These are phyloP conservation scores for Phyllotreta cruciferae DNA, from an alignment of 2,888 invertebrate species.

Conservation along the genomic window DNA sequence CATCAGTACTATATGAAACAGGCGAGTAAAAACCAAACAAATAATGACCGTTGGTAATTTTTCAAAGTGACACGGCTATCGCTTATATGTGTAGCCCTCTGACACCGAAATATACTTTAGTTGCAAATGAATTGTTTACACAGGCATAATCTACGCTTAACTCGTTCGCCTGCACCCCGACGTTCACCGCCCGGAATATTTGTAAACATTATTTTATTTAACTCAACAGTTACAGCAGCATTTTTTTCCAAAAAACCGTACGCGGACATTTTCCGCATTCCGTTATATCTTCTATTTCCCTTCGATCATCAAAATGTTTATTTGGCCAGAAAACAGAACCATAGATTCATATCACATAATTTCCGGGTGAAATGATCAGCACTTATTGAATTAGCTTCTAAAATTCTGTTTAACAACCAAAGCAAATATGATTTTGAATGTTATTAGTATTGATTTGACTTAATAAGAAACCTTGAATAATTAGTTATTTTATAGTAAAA, in stretches of 20 bases:
- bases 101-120: constrained; percentile 49
- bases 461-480: too few species aligned
- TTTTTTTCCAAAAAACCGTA: constrained; percentile 23
- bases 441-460: too few species aligned
- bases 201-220: constrained; percentile 45
- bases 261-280: constrained; percentile 1
- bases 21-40: constrained; percentile 32
- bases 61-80: constrained; percentile 48
- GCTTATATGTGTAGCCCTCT: constrained; percentile 38
- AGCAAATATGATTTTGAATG: too few species aligned
- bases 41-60: constrained; percentile 41
- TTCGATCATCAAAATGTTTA: too few species aligned
- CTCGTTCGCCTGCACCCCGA: constrained; percentile 21
- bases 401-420: too few species aligned
- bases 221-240: constrained; percentile 32
- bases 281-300: background rate
- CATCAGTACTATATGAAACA: constrained; percentile 29
- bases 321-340: too few species aligned
- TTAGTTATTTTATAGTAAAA: too few species aligned
- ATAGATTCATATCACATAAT: too few species aligned
- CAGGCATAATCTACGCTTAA: constrained; percentile 46
- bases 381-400: too few species aligned
- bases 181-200: constrained; percentile 34
- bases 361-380: too few species aligned
- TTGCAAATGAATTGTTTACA: constrained; percentile 51